Percentiles rank a stretch among this genome's conserved stretches.
phyloP scores from a whole-genome alignment of 2,888 invertebrate species.

The Eupithecia tripunctaria region DNA sequence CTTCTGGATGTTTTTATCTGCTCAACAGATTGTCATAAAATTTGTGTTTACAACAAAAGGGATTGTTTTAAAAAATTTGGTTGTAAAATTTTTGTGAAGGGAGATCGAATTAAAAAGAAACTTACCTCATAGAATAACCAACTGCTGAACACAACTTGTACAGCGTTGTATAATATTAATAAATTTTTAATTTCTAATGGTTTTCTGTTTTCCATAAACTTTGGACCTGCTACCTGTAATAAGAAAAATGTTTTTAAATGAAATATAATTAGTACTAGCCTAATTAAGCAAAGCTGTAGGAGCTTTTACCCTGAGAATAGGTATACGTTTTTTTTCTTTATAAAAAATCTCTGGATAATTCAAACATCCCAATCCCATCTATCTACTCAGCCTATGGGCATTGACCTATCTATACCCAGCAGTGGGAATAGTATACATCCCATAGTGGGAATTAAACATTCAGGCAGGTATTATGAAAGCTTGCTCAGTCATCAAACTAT shows the following conservation, averaged over 20 bases:
- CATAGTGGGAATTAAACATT: neutral
- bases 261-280: neutral
- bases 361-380: neutral
- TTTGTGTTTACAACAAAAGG: neutral
- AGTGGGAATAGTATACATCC: neutral
- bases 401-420: neutral
- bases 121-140: conserved; percentile 96
- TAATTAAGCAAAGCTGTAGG: neutral
- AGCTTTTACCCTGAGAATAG: neutral
- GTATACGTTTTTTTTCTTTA: neutral
- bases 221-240: conserved; percentile 91
- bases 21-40: neutral
- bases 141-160: conserved; percentile 95
- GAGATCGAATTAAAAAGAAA: conserved; percentile 31
- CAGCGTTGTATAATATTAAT: conserved; percentile 92
- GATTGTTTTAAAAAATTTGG: neutral
- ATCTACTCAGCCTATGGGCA: neutral
- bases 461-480: no score
- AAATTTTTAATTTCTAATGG: conserved; percentile 92
- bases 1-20: neutral
- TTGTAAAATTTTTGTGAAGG: neutral
- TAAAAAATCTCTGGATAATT: neutral
- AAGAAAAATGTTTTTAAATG: conserved; percentile 32
- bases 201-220: conserved; percentile 95
- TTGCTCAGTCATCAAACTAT: no score